Conservation (phyloP, 30 jellyfish, hydroid and myxozoan species). For the Hydra vulgaris region DNA sequence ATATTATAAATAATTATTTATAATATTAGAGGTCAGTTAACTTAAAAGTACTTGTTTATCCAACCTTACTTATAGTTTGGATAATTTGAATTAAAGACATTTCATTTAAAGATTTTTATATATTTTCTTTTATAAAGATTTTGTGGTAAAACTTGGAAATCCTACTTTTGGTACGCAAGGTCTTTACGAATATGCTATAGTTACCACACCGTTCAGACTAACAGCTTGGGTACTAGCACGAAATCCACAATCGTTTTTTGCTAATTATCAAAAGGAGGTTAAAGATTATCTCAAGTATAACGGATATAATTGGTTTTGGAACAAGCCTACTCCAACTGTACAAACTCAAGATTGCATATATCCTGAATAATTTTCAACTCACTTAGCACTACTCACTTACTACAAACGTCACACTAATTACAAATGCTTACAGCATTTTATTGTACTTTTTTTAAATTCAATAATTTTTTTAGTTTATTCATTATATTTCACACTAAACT, state of each 20-base stretch:
- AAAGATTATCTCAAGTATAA: constrained; percentile 6
- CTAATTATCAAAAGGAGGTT: constrained; percentile 20
- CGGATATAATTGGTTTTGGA: constrained; percentile 31
- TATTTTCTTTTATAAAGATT: background rate
- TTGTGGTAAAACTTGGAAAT: constrained; percentile 31
- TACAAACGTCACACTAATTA: too few relatives aligned
- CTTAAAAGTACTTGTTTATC: too few relatives aligned
- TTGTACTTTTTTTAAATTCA: too few relatives aligned
- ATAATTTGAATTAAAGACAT: too few relatives aligned
- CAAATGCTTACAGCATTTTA: too few relatives aligned
- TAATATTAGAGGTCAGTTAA: too few relatives aligned
- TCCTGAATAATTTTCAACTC: background rate
- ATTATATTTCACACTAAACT: too few relatives aligned
- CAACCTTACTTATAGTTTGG: too few relatives aligned
- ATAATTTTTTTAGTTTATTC: too few relatives aligned
- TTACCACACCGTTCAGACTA: constrained; percentile 8
- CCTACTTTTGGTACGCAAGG: constrained; percentile 18
- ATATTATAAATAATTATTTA: too few relatives aligned
- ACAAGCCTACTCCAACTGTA: constrained; percentile 10
- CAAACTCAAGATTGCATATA: constrained; percentile 33
- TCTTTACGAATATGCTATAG: constrained; percentile 18
- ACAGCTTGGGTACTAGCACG: constrained; percentile 31
- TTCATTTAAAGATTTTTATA: too few relatives aligned
- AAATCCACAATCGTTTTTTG: constrained; percentile 8
- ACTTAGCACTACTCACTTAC: too few relatives aligned